Base-by-base conservation (phyloP, 2,797 vertebrate species). In the Cynodonichthys magdalenae region DNA sequence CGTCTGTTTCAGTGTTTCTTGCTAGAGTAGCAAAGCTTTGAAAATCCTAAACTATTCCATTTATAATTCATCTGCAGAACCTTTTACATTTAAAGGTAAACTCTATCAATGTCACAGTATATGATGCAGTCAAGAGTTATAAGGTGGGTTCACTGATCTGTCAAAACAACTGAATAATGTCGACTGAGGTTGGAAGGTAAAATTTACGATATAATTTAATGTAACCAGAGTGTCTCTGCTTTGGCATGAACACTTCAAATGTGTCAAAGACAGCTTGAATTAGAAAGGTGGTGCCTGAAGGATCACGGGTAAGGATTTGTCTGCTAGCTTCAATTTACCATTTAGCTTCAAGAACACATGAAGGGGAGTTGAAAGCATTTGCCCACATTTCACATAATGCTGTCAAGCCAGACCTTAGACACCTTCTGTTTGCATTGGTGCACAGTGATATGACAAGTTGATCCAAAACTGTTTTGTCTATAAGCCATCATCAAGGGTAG, bases 1-100 rank as follows among this genome's bases (percentile, higher is more conserved):
- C 59, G 72, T 75, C 73, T 60, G 55, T 74, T 59, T 58, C 66
- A 75, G 52, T 44, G 52, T 34, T 50, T 77, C 28, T 15, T 50
- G 55, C 28, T 57, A 12, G 62, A n/a, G 20, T 15, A 42, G 46
- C 15, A 7, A 31, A 12, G 1, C n/a, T 42, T 39, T 15, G 58
- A 50, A 48, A 63, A 31, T 17, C 8, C 29, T 39, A 15, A 67
- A 56, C 55, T 71, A 63, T 57, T 52, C 3, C 59, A 61, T 44
- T 69, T 20, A 70, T 66, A 62, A 73, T 54, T 75, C 47, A 72
- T 57, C 6, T 24, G 46, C 51, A 28, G 12, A 66, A 20, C 11
- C 1, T 62, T 77, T 70, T 49, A 41, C 47, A 50, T 53, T 75
- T 59, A 45, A 67, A 75, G 29, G 20, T 27, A 20, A 63, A 63